These are phyloP conservation scores for Sebastes aleutianus DNA, from an alignment of 2,797 vertebrate genomes.

Conservation along the genomic window DNA sequence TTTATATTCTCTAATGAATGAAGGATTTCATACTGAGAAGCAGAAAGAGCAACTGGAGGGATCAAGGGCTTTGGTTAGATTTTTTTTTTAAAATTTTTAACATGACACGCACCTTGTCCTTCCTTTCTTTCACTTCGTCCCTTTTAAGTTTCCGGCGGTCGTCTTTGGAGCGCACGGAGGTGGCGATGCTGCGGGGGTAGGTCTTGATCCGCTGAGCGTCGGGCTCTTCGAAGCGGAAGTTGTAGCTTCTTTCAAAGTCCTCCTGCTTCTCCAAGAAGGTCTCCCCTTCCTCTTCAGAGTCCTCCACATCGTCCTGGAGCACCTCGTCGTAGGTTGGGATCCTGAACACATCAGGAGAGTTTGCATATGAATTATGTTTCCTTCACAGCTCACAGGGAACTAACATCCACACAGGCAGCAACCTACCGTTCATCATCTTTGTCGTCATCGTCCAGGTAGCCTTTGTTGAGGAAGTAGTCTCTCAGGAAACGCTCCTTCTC, in stretches of 20 bases:
- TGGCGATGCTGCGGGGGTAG: constrained; percentile 87
- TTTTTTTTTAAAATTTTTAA: background rate
- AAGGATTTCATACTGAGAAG: background rate
- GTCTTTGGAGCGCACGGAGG: constrained; percentile 89
- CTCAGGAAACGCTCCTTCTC: constrained; percentile 89
- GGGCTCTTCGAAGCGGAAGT: constrained; percentile 93
- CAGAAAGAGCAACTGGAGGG: background rate
- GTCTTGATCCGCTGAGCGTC: constrained; percentile 85
- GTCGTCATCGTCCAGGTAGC: constrained; percentile 75
- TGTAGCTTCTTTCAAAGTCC: constrained; percentile 90
- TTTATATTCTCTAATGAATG: background rate
- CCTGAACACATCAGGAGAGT: constrained; percentile 51
- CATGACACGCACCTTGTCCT: constrained; percentile 78
- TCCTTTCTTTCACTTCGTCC: constrained; percentile 86
- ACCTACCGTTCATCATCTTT: constrained; percentile 72
- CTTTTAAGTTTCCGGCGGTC: constrained; percentile 87
- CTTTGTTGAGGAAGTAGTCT: constrained; percentile 89
- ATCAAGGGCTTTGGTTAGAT: fast-evolving
- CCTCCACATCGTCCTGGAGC: constrained; percentile 81
- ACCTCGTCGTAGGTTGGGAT: constrained; percentile 78
- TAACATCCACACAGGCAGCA: background rate
- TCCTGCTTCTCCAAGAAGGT: constrained; percentile 88
- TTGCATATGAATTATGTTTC: background rate
- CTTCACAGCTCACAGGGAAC: background rate
- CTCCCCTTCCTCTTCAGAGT: constrained; percentile 91